Percentiles rank a stretch among this genome's conserved stretches.
These are phyloP conservation scores for Etheostoma cragini DNA, from an alignment of 2,113 vertebrate species.

Conservation along the genomic window DNA sequence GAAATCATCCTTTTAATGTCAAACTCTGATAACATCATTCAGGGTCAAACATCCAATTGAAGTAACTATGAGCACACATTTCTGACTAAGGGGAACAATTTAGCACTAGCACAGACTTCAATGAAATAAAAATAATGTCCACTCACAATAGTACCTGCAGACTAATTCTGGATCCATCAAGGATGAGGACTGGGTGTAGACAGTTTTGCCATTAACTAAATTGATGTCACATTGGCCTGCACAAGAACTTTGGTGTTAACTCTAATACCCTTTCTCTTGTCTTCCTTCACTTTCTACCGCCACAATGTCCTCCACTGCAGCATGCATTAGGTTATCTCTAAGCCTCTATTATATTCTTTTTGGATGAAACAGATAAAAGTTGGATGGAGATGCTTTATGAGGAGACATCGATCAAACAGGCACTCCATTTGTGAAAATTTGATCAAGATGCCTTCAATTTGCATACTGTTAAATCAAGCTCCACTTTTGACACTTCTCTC, in stretches of 20 bases:
- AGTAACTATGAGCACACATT: neutral
- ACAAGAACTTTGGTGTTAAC: neutral
- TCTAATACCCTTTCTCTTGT: neutral
- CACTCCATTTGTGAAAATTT: conserved; percentile 33
- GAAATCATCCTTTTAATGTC: neutral
- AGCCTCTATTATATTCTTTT: neutral
- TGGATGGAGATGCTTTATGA: conserved; percentile 1
- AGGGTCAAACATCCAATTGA: neutral
- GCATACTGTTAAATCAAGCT: conserved; percentile 31
- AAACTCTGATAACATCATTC: neutral
- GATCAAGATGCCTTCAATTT: conserved; percentile 35
- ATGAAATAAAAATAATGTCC: neutral
- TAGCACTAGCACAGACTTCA: neutral
- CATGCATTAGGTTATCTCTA: conserved; percentile 23
- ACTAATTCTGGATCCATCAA: neutral
- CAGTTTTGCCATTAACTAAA: neutral
- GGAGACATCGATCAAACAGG: conserved; percentile 38
- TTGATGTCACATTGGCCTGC: neutral
- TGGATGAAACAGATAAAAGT: conserved; percentile 28
- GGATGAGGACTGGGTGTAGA: neutral
- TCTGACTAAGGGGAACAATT: neutral
- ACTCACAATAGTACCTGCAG: neutral
- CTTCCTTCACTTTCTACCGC: conserved; percentile 25
- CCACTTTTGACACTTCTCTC: conserved; percentile 35
- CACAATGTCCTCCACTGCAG: neutral